Percentiles rank a stretch among this genome's conserved stretches.
These are phyloP conservation scores for Dynastes maya DNA, from an alignment of 2,888 invertebrate species.

Conservation along the genomic window DNA sequence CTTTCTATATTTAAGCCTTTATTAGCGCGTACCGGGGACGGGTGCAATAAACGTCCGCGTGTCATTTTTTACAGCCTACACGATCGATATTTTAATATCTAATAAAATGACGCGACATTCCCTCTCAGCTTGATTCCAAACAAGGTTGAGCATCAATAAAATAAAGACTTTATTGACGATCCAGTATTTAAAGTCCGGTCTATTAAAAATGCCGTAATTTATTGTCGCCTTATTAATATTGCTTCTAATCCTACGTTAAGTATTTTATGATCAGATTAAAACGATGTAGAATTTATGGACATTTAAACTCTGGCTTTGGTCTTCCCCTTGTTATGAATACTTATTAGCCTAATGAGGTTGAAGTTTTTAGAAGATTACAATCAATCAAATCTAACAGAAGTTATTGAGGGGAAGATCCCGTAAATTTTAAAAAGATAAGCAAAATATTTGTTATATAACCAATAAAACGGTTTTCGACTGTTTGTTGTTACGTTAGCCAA, in stretches of 20 bases:
- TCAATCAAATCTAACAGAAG: background rate
- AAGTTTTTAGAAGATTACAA: background rate
- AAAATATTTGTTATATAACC: no score
- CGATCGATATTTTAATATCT: constrained; percentile 68
- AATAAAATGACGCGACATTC: constrained; percentile 66
- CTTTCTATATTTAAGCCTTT: constrained; percentile 50
- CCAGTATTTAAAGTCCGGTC: constrained; percentile 57
- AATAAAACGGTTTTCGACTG: no score
- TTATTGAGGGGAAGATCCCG: background rate
- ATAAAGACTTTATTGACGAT: constrained; percentile 62
- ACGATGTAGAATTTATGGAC: constrained; percentile 37
- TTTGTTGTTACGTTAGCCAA: no score
- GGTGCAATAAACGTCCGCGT: constrained; percentile 64
- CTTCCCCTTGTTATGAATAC: background rate
- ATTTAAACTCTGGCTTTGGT: constrained; percentile 4
- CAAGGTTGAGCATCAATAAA: constrained; percentile 62
- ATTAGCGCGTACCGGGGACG: constrained; percentile 52
- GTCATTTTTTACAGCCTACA: constrained; percentile 65
- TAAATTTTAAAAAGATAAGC: background rate
- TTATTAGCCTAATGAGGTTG: background rate
- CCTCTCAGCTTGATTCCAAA: constrained; percentile 66
- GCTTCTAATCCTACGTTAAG: constrained; percentile 56
- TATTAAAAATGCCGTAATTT: constrained; percentile 59
- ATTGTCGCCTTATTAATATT: constrained; percentile 56
- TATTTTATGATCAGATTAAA: constrained; percentile 54